Percentiles rank a stretch among this genome's conserved stretches.
Conservation (phyloP, 2,888 invertebrate genomes). For the Eupeodes luniger region DNA sequence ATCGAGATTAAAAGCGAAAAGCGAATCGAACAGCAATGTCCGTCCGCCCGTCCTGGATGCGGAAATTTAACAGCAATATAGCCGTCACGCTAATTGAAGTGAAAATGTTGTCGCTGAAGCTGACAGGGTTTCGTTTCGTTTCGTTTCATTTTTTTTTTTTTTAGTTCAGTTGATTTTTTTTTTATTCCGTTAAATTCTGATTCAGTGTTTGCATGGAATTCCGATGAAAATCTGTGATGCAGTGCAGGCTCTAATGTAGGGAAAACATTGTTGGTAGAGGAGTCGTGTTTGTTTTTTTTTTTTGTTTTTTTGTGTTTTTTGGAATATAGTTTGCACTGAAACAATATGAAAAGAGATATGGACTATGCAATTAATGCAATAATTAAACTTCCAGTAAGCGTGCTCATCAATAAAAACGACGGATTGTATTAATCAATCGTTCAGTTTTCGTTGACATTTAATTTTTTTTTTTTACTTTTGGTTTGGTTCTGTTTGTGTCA, state of each 20-base stretch:
- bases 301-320: background rate
- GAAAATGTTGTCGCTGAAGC: slow-evolving; percentile 48
- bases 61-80: slow-evolving; percentile 47
- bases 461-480: slow-evolving; percentile 35
- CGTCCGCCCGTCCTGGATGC: slow-evolving; percentile 27
- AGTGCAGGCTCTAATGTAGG: slow-evolving; percentile 49
- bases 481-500: slow-evolving; percentile 48
- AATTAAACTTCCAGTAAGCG: slow-evolving; percentile 64
- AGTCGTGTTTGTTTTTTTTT: slow-evolving; percentile 1
- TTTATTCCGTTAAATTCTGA: slow-evolving; percentile 21
- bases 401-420: slow-evolving; percentile 65
- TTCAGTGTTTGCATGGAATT: slow-evolving; percentile 36
- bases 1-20: slow-evolving; percentile 47
- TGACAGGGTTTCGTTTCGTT: slow-evolving; percentile 28
- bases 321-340: slow-evolving; percentile 27
- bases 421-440: slow-evolving; percentile 72
- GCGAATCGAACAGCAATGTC: slow-evolving; percentile 16
- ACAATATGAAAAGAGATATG: slow-evolving; percentile 50
- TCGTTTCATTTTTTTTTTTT: background rate
- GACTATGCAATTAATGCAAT: slow-evolving; percentile 65
- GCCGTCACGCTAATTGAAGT: slow-evolving; percentile 50
- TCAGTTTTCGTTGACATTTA: slow-evolving; percentile 69
- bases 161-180: slow-evolving; percentile 25
- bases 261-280: slow-evolving; percentile 1
- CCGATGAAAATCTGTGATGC: slow-evolving; percentile 28